phyloP scores from a whole-genome alignment of 2,113 vertebrate species.

The Rallus limicola region DNA sequence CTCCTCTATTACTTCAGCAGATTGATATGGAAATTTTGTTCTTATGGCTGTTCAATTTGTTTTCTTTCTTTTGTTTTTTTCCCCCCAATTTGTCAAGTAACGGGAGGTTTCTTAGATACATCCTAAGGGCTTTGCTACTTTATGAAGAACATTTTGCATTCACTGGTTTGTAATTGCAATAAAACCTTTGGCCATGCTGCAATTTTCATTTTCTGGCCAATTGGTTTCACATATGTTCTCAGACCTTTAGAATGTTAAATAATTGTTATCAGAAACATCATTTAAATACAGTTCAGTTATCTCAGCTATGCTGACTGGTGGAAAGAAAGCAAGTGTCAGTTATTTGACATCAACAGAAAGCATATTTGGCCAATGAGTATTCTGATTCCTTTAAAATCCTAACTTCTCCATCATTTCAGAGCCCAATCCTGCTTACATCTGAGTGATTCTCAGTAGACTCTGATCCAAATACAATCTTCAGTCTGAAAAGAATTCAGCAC shows the following conservation, averaged over 20 bases:
- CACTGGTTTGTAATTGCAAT: neutral
- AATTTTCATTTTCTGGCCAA: constrained; percentile 49
- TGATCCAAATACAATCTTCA: fast-evolving
- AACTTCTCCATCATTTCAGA: neutral
- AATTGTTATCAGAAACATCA: constrained; percentile 12
- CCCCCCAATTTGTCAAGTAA: neutral
- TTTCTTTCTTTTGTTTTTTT: neutral
- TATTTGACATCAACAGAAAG: neutral
- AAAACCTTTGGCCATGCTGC: constrained; percentile 1
- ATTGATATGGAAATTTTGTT: constrained; percentile 23
- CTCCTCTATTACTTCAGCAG: neutral
- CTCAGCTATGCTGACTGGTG: neutral
- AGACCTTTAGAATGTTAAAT: constrained; percentile 10
- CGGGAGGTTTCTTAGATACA: neutral
- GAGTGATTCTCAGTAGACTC: neutral
- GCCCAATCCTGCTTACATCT: neutral
- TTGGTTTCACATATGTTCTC: constrained; percentile 37
- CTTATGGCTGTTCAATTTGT: neutral
- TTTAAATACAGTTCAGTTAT: neutral
- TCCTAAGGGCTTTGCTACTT: neutral
- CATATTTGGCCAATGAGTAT: neutral
- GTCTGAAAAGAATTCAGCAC: neutral
- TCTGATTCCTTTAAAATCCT: neutral
- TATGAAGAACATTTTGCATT: neutral
- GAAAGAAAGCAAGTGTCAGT: neutral